phyloP scores from a whole-genome alignment of 1,140 invertebrate species.

The Trachymyrmex septentrionalis region DNA sequence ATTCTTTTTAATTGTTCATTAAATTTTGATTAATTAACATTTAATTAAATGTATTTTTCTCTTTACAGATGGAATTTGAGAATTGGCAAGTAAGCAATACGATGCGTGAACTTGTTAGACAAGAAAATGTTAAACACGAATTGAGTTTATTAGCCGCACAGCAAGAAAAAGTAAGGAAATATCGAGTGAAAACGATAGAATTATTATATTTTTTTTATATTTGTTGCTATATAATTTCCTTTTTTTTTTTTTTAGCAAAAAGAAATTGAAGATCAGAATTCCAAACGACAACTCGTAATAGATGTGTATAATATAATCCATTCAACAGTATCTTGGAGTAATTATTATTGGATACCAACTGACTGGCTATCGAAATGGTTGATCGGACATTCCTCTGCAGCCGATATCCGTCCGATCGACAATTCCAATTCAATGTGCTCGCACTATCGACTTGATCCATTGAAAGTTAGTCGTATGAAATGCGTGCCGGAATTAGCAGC shows the following conservation, averaged over 20 bases:
- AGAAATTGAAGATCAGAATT: conserved; percentile 85
- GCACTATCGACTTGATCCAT: conserved; percentile 85
- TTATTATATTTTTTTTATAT: background rate
- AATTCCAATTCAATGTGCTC: conserved; percentile 86
- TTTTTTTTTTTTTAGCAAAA: conserved; percentile 82
- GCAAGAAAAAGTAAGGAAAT: conserved; percentile 80
- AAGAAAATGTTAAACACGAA: conserved; percentile 84
- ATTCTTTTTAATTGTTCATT: background rate
- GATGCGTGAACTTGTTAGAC: conserved; percentile 80
- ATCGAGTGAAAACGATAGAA: background rate
- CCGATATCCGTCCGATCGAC: conserved; percentile 84
- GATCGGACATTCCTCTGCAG: conserved; percentile 81
- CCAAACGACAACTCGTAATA: conserved; percentile 83
- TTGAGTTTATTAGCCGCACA: conserved; percentile 82
- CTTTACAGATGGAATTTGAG: conserved; percentile 81
- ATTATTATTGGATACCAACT: conserved; percentile 86
- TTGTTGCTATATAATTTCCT: conserved; percentile 15
- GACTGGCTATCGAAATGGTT: conserved; percentile 87
- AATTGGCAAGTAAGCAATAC: conserved; percentile 82
- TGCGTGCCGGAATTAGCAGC: conserved; percentile 82
- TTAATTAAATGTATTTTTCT: conserved; percentile 48
- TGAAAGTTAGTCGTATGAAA: conserved; percentile 83
- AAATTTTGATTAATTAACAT: background rate
- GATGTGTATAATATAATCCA: conserved; percentile 81
- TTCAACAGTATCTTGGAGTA: conserved; percentile 67